A percentile compares a stretch with the other conserved stretches of the same genome.
These are phyloP conservation scores for Aphodius granarius DNA, from an alignment of 2,888 invertebrate species.

Conservation along the genomic window DNA sequence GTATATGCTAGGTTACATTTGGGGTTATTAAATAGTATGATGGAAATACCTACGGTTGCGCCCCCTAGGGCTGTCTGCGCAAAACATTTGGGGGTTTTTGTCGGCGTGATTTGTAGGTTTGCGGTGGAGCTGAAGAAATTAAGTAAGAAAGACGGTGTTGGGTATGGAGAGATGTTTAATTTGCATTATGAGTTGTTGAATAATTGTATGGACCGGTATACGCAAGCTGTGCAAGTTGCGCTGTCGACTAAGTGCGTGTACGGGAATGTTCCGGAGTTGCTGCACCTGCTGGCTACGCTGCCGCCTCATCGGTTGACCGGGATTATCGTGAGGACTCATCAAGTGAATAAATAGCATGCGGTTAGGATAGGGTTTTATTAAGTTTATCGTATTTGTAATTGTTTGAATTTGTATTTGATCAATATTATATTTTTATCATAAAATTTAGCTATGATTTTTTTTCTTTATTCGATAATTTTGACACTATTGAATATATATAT, in stretches of 20 bases:
- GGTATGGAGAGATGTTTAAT: background rate
- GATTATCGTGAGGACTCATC: conserved; percentile 66
- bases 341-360: conserved; percentile 44
- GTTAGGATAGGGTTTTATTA: background rate
- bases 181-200: conserved; percentile 51
- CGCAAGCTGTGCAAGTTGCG: conserved; percentile 82
- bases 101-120: conserved; percentile 37
- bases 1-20: conserved; percentile 70
- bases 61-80: conserved; percentile 67
- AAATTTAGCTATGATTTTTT: too few relatives aligned
- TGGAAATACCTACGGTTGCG: conserved; percentile 57
- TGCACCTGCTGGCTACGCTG: conserved; percentile 63
- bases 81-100: conserved; percentile 57
- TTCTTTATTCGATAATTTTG: background rate
- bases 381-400: background rate
- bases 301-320: conserved; percentile 66
- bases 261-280: conserved; percentile 73
- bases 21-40: conserved; percentile 65
- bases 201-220: conserved; percentile 74
- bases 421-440: background rate
- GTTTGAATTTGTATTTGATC: background rate
- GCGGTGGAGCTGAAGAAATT: conserved; percentile 27
- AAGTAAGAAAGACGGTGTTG: conserved; percentile 23
- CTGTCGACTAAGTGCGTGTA: conserved; percentile 77
- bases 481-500: background rate